Conservation (phyloP, 2,797 vertebrate species). For the Rhinogobio ventralis region DNA sequence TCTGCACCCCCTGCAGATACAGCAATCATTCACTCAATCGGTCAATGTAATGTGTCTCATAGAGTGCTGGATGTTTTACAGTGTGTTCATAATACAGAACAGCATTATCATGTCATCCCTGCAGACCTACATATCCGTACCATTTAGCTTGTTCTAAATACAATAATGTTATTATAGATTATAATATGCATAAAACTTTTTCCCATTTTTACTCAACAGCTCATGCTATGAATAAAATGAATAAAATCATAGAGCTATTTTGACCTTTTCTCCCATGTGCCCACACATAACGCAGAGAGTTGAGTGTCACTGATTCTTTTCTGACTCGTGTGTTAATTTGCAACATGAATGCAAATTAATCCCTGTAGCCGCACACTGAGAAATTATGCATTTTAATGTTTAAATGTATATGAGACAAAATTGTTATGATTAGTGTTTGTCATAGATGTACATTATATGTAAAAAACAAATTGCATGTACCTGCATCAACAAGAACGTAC, state of each 20-base stretch:
- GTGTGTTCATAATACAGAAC: background rate
- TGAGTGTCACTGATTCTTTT: constrained; percentile 35
- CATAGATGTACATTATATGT: constrained; percentile 54
- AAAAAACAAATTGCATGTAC: constrained; percentile 35
- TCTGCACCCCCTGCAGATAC: constrained; percentile 19
- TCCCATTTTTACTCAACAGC: background rate
- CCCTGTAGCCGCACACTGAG: background rate
- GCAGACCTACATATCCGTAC: background rate
- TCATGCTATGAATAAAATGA: background rate
- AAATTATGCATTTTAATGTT: constrained; percentile 34
- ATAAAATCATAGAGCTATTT: background rate
- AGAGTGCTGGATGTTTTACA: constrained; percentile 22
- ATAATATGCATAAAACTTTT: background rate
- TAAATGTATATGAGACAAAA: background rate
- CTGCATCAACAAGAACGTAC: constrained; percentile 55
- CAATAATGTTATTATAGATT: background rate
- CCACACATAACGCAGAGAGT: constrained; percentile 3
- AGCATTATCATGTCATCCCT: background rate
- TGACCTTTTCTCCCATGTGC: background rate
- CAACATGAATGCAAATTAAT: constrained; percentile 41
- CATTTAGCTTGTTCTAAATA: background rate
- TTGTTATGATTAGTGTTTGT: constrained; percentile 10
- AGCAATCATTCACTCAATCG: constrained; percentile 27
- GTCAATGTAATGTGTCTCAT: constrained; percentile 24
- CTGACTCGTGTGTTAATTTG: constrained; percentile 26